phyloP scores from a whole-genome alignment of 1,140 invertebrate species.

The Medauroidea extradentata region DNA sequence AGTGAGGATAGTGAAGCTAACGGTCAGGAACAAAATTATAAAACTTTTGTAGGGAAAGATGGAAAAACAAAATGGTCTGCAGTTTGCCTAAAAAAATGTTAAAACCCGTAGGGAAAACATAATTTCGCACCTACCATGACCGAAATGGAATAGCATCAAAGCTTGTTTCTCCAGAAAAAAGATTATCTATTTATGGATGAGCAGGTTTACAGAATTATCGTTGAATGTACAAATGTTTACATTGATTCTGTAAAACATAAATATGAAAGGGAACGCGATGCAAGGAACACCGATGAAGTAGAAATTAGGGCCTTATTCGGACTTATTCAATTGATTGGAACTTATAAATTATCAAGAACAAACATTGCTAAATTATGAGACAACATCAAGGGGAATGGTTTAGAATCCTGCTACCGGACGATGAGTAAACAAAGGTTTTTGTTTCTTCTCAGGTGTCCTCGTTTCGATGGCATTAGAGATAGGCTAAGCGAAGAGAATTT shows the following conservation, averaged over 20 bases:
- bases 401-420: constrained; percentile 30
- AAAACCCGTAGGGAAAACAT: neutral
- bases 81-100: neutral
- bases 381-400: constrained; percentile 27
- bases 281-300: too few relatives aligned
- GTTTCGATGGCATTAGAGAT: constrained; percentile 31
- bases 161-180: constrained; percentile 19
- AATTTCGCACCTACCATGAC: constrained; percentile 10
- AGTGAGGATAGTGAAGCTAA: too few relatives aligned
- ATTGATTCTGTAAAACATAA: constrained; percentile 19
- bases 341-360: constrained; percentile 18
- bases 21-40: too few relatives aligned
- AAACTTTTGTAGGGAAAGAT: too few relatives aligned
- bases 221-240: constrained; percentile 25
- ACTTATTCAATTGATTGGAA: constrained; percentile 36
- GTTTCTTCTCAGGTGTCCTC: too few relatives aligned
- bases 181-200: constrained; percentile 25
- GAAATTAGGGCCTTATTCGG: too few relatives aligned
- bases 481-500: constrained; percentile 26
- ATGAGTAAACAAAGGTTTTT: too few relatives aligned
- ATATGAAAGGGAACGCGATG: constrained; percentile 23
- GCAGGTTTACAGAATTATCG: too few relatives aligned
- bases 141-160: constrained; percentile 17
- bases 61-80: too few relatives aligned
- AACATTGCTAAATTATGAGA: constrained; percentile 32